Conservation (phyloP, 1,140 invertebrate species). For the Conus betulinus region DNA sequence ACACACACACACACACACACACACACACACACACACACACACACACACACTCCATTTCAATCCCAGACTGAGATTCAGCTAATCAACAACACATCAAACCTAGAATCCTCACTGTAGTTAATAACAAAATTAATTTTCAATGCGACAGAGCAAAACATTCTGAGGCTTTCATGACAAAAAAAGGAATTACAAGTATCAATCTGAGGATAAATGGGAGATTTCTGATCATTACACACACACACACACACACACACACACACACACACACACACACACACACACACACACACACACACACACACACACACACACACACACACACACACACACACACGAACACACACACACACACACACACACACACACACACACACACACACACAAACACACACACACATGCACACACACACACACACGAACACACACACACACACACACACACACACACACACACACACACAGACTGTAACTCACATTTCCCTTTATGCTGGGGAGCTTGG, state of each 20-base stretch:
- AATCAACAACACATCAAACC: neutral
- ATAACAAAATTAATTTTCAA: too few species aligned
- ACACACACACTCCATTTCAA: too few species aligned
- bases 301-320: neutral
- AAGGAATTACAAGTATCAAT: too few species aligned
- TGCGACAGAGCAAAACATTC: neutral
- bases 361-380: too few species aligned
- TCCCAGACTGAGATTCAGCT: too few species aligned
- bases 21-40: neutral
- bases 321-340: too few species aligned
- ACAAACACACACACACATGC: too few species aligned
- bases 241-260: neutral
- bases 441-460: neutral
- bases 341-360: too few species aligned
- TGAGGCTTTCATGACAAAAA: too few species aligned
- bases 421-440: neutral
- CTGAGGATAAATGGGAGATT: too few species aligned
- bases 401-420: neutral
- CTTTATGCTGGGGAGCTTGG: conserved; percentile 94
- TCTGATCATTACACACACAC: too few species aligned
- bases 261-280: neutral
- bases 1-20: neutral
- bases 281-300: neutral
- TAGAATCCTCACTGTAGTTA: too few species aligned
- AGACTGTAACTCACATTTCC: conserved; percentile 85